Conservation (phyloP, 2,888 invertebrate genomes). For the Tetanocera ferruginea region DNA sequence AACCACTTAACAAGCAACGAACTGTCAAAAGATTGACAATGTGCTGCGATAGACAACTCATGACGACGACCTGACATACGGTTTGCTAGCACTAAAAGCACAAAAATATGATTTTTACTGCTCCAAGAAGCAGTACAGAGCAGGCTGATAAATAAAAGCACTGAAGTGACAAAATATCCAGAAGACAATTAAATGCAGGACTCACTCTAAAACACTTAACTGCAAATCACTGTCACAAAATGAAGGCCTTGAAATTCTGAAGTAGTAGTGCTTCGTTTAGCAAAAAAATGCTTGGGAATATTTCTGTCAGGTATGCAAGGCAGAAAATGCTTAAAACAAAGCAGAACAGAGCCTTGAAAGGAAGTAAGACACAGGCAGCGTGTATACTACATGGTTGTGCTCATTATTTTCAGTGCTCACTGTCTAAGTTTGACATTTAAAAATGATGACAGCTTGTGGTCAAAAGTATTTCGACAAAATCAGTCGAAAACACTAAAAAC, state of each 20-base stretch:
- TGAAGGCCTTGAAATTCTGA: conserved; percentile 30
- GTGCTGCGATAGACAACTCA: conserved; percentile 3
- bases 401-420: conserved; percentile 14
- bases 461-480: conserved; percentile 29
- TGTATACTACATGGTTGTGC: conserved; percentile 1
- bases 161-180: conserved; percentile 6
- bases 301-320: not conserved
- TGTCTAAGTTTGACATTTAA: conserved; percentile 11
- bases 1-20: not conserved
- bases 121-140: not conserved
- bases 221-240: conserved; percentile 37
- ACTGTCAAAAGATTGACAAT: conserved; percentile 22
- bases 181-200: conserved; percentile 8
- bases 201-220: conserved; percentile 38
- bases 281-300: conserved; percentile 7
- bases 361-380: not conserved
- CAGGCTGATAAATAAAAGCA: not conserved
- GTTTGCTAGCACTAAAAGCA: not conserved
- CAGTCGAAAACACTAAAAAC: not conserved
- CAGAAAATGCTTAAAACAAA: not conserved
- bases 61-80: not conserved
- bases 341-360: not conserved
- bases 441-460: conserved; percentile 35
- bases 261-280: not conserved
- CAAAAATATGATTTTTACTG: not conserved